These are phyloP conservation scores for Vidua macroura DNA, from an alignment of 2,113 vertebrate genomes.

Conservation along the genomic window DNA sequence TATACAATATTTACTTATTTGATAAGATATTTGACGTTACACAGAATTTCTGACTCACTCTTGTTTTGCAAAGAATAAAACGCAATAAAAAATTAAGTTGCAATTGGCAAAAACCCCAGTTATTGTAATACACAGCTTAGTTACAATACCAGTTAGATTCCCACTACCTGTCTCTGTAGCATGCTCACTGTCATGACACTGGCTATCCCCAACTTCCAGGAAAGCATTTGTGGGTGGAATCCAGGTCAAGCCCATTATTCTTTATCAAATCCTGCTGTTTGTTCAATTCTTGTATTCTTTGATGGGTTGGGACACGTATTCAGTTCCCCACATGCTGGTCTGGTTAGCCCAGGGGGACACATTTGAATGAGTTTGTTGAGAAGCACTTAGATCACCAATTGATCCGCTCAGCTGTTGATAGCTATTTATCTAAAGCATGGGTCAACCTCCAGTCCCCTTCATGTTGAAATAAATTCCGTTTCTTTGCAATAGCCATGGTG, in stretches of 20 bases:
- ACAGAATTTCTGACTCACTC: not conserved
- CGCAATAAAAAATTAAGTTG: not conserved
- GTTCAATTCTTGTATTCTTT: not conserved
- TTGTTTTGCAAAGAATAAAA: not conserved
- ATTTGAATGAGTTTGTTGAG: not conserved
- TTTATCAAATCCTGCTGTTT: not conserved
- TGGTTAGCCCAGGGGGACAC: not conserved
- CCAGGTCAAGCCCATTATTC: not conserved
- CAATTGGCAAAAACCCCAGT: not conserved
- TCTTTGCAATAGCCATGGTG: not conserved
- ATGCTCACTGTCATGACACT: not conserved
- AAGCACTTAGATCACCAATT: not conserved
- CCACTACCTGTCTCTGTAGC: fast-evolving
- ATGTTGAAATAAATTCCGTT: not conserved
- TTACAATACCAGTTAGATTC: not conserved
- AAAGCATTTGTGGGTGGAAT: not conserved
- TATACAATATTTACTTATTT: not conserved
- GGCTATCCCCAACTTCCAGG: fast-evolving
- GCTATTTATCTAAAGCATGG: not conserved
- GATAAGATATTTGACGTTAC: not conserved
- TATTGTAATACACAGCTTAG: not conserved
- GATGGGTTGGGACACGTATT: not conserved
- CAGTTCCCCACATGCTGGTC: not conserved
- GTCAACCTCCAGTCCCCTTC: not conserved
- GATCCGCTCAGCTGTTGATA: not conserved